phyloP scores from a whole-genome alignment of 2,888 invertebrate species.

The Diplolepis rosae region DNA sequence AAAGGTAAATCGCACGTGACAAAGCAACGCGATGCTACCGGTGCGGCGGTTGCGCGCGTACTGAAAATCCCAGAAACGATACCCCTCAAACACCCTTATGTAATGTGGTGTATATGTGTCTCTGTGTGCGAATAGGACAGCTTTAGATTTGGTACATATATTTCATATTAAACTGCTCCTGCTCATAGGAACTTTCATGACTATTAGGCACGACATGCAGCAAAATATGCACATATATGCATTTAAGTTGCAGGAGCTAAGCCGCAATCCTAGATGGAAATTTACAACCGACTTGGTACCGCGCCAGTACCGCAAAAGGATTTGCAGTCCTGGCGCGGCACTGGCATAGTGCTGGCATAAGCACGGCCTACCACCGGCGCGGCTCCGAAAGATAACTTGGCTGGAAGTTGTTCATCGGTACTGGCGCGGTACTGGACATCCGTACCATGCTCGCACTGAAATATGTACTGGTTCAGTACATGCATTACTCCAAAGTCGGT shows the following conservation, averaged over 20 bases:
- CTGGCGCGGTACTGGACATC: no score
- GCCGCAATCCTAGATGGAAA: no score
- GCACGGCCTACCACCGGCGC: no score
- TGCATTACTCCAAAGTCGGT: no score
- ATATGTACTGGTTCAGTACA: no score
- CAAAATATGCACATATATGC: constrained; percentile 11
- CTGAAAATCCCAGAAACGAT: constrained; percentile 60
- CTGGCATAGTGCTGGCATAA: no score
- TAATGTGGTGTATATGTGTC: constrained; percentile 3
- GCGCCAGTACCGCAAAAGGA: no score
- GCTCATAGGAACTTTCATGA: not conserved
- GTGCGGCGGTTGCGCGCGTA: constrained; percentile 68
- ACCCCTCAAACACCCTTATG: constrained; percentile 27
- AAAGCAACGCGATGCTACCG: constrained; percentile 44
- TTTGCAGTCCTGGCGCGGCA: no score
- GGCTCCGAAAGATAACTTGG: no score
- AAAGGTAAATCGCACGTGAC: constrained; percentile 23
- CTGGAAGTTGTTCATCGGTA: no score
- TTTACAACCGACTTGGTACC: no score
- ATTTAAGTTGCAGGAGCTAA: not conserved
- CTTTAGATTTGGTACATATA: constrained; percentile 6
- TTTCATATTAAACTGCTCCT: constrained; percentile 14
- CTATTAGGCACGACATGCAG: constrained; percentile 13
- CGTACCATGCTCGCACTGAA: no score
- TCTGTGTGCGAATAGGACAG: constrained; percentile 14